A percentile compares a stretch with the other conserved stretches of the same genome.
Evolutionary conservation across 2,797 vertebrate genomes (phyloP).

Genomic region (Sarcoramphus papa): DNA sequence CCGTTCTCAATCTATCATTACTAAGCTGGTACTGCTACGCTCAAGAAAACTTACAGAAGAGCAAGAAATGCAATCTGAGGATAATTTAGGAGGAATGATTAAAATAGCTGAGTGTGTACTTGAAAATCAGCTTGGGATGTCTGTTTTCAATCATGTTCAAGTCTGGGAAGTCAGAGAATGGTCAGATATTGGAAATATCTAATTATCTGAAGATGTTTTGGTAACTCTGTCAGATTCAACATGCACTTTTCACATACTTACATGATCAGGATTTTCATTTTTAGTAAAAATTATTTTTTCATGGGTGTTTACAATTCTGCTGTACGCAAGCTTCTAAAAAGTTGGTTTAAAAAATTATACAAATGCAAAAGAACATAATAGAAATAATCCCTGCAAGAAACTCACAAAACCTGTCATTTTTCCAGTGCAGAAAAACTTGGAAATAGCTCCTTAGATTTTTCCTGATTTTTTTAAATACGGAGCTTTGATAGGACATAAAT

Average conservation of each 20-base stretch:
- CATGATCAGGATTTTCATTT: not conserved
- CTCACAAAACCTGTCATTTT: not conserved
- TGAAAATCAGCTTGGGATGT: not conserved
- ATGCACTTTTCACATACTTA: not conserved
- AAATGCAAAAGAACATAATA: not conserved
- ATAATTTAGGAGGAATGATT: not conserved
- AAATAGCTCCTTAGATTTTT: not conserved
- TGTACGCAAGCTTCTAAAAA: not conserved
- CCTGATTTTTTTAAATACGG: not conserved
- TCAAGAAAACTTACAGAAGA: not conserved
- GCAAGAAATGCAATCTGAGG: not conserved
- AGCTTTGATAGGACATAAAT: not conserved
- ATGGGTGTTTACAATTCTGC: not conserved
- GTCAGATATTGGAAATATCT: not conserved
- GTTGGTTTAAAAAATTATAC: not conserved
- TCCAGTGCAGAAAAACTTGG: not conserved
- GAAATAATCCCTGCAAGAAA: not conserved
- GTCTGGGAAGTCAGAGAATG: not conserved
- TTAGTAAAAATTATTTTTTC: not conserved
- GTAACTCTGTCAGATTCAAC: not conserved
- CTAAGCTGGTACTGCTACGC: not conserved
- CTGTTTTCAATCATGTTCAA: constrained; percentile 3
- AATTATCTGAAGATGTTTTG: not conserved
- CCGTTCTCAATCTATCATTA: not conserved
- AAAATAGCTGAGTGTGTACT: not conserved